These are phyloP conservation scores for Oophaga pumilio DNA, from an alignment of 2,113 vertebrate genomes.

Conservation along the genomic window DNA sequence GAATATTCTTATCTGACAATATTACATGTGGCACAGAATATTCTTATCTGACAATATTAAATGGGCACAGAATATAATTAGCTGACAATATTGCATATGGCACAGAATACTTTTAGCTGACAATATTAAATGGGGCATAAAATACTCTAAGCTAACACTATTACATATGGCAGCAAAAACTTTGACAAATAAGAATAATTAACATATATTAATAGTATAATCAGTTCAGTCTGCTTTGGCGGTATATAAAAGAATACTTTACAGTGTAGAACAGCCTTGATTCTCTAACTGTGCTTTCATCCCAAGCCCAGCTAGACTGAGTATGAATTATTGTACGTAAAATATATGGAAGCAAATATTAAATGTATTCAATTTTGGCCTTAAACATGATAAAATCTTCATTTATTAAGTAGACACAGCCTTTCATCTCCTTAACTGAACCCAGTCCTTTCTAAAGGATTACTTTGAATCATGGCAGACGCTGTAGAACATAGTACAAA, in stretches of 20 bases:
- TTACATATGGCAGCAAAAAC: not conserved
- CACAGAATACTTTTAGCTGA: no score
- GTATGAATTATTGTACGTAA: not conserved
- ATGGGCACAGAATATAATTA: no score
- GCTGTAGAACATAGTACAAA: constrained; percentile 30
- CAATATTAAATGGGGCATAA: no score
- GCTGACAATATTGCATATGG: no score
- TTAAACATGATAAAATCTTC: constrained; percentile 17
- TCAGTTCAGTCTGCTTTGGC: not conserved
- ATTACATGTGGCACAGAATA: no score
- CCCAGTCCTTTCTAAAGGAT: constrained; percentile 11
- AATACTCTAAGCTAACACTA: not conserved
- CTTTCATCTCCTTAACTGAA: constrained; percentile 47
- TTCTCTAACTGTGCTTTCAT: not conserved
- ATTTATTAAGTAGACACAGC: constrained; percentile 18
- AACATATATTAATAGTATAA: not conserved
- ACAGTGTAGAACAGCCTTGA: not conserved
- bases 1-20: no score
- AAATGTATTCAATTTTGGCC: not conserved
- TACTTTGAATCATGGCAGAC: constrained; percentile 14
- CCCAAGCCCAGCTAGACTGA: not conserved
- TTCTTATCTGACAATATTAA: no score
- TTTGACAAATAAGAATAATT: not conserved
- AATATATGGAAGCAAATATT: not conserved
- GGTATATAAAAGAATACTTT: not conserved